Conservation (phyloP, 35 echinoderm and acorn worm genomes). For the Ophiothrix spiculata region DNA sequence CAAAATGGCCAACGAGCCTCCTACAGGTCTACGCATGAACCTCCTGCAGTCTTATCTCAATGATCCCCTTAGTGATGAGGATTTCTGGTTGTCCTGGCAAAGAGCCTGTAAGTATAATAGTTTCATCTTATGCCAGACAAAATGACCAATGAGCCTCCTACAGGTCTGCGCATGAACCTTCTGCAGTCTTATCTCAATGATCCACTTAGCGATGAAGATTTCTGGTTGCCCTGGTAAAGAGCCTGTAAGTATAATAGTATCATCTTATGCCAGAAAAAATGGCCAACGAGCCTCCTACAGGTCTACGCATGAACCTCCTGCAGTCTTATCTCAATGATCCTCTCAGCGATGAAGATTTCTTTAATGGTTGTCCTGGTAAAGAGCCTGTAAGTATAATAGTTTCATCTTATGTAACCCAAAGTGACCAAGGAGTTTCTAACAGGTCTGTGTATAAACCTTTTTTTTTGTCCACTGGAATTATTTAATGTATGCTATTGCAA, state of each 20-base stretch:
- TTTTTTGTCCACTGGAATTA: no score
- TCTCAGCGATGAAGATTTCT: constrained; percentile 93
- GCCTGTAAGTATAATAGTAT: constrained; percentile 71
- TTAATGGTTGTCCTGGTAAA: constrained; percentile 76
- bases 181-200: constrained; percentile 96
- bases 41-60: constrained; percentile 88
- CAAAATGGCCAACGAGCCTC: constrained; percentile 99
- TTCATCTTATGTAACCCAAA: no score
- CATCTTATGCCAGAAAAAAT: no score
- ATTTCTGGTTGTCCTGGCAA: constrained; percentile 93
- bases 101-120: constrained; percentile 81
- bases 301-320: constrained; percentile 87
- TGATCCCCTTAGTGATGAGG: constrained; percentile 90
- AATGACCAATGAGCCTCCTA: constrained; percentile 99
- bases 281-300: constrained; percentile 98
- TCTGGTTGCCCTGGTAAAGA: constrained; percentile 96
- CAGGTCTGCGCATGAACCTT: constrained; percentile 90
- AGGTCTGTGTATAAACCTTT: no score
- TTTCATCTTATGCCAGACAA: no score
- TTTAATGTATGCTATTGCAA: no score
- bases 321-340: constrained; percentile 98
- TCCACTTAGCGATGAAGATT: constrained; percentile 91
- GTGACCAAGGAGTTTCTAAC: no score
- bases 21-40: constrained; percentile 90
- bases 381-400: constrained; percentile 84